Evolutionary conservation across 2,888 invertebrate genomes (phyloP), one percentile per base, ranked within the genome.

Genomic region (Ophion obscuratus): DNA sequence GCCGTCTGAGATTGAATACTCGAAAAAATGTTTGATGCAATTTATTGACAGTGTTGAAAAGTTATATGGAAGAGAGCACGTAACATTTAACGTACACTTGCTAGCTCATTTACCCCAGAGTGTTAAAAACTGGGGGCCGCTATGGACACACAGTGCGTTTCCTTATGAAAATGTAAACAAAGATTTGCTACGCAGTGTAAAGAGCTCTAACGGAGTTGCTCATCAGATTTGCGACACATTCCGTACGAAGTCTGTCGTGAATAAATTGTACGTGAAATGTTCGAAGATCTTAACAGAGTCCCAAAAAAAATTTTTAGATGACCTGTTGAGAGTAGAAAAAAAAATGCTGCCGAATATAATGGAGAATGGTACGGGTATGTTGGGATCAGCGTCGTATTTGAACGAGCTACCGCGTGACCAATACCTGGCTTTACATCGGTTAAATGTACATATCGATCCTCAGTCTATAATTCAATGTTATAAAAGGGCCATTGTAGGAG

Each of bases 121-220:
- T 61, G 88, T 89, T 44, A 64, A 64, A 10, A 83, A 88, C 71
- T 90, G 88, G 88, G 88, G 88, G 31, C 88, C 88, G n/a, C 47
- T 89, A 7, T 87, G 85, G 85, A 79, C 77, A 3, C 87, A 88
- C 47, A 74, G 81, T 27, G 68, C 68, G 1, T 81, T 81, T 24
- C n/a, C n/a, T 6, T 81, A 53, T 24, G 74, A 81, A 14, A 59
- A 86, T 86, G 81, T 78, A 6, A 89, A 87, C 66, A 79, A 84
- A 10, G 20, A 81, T 24, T 53, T 88, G 36, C 44, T 87, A 6
- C 67, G 74, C 20, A 84, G 27, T 36, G 71, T 87, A 11, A 80
- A 85, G 14, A 88, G 78, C 70, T 82, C 88, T 9, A 81, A 85
- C 20, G 61, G 40, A 6, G 84, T 86, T 36, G 75, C 83, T 14